Percentiles rank a stretch among this genome's conserved stretches.
phyloP scores from a whole-genome alignment of 2,797 vertebrate species.

The Sebastes nivosus region DNA sequence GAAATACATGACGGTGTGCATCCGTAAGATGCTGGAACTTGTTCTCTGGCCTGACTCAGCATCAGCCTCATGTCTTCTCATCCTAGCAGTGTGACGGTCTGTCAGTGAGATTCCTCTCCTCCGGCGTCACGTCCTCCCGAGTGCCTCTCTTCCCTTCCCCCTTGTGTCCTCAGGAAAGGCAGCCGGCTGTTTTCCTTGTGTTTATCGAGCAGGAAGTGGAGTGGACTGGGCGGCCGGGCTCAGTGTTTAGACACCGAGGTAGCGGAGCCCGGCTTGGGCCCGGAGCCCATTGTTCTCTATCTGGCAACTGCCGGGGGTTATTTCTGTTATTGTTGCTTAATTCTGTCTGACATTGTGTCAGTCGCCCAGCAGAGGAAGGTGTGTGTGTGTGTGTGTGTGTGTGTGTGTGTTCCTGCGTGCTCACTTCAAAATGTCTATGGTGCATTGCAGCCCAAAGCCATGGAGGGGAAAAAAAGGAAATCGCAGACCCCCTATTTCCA shows the following conservation, averaged over 20 bases:
- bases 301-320: slow-evolving; percentile 82
- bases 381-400: slow-evolving; percentile 57
- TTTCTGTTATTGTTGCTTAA: slow-evolving; percentile 88
- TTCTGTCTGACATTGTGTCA: slow-evolving; percentile 85
- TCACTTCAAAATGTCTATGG: slow-evolving; percentile 56
- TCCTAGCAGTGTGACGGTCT: slow-evolving; percentile 32
- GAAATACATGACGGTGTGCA: not conserved
- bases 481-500: slow-evolving; percentile 71
- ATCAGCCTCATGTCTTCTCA: slow-evolving; percentile 34
- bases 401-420: slow-evolving; percentile 40
- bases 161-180: slow-evolving; percentile 81
- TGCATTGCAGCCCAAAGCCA: slow-evolving; percentile 52
- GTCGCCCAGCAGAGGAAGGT: slow-evolving; percentile 76
- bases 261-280: slow-evolving; percentile 74
- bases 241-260: slow-evolving; percentile 83
- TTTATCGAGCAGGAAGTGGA: slow-evolving; percentile 87
- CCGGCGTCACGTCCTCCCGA: slow-evolving; percentile 61
- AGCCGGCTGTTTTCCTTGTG: slow-evolving; percentile 82
- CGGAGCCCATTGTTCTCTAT: slow-evolving; percentile 86
- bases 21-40: not conserved
- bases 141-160: slow-evolving; percentile 44
- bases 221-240: slow-evolving; percentile 73
- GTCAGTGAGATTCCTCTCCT: slow-evolving; percentile 63
- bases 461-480: slow-evolving; percentile 67
- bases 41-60: slow-evolving; percentile 60